These are phyloP conservation scores for Malaclemys terrapin DNA, from an alignment of 2,113 vertebrate species.

Conservation along the genomic window DNA sequence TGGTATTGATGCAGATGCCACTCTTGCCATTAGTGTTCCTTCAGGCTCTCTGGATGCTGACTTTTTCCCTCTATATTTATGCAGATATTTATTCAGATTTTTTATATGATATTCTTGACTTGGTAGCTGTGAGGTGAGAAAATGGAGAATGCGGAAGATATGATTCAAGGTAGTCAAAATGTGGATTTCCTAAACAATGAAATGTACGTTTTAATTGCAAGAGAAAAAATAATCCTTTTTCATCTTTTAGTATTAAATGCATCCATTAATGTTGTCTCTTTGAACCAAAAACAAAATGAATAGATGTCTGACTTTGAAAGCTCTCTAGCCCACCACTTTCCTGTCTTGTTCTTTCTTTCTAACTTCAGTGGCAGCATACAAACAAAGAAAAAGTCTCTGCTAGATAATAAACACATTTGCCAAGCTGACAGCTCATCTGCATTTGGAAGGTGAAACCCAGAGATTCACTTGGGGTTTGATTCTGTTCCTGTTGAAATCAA, in stretches of 20 bases:
- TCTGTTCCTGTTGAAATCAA: not conserved
- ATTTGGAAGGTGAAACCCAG: not conserved
- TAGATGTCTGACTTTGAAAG: not conserved
- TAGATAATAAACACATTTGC: not conserved
- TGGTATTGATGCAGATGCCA: not conserved
- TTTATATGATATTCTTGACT: not conserved
- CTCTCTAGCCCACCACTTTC: not conserved
- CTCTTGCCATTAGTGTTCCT: not conserved
- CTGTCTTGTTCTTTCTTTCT: not conserved
- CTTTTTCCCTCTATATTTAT: not conserved
- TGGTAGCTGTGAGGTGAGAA: not conserved
- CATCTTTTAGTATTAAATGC: not conserved
- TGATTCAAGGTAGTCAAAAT: not conserved
- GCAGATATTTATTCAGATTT: not conserved
- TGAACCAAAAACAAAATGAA: not conserved
- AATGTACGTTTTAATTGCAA: not conserved
- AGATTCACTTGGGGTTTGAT: not conserved
- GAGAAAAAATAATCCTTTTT: not conserved
- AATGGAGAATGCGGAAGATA: not conserved
- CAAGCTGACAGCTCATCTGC: rapidly evolving
- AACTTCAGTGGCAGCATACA: not conserved
- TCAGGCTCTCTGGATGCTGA: not conserved
- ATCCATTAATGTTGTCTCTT: not conserved
- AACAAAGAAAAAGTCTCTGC: not conserved
- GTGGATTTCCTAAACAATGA: not conserved